Evolutionary conservation across 2,888 invertebrate species (phyloP).

Genomic region (Drosophila buzzatii): DNA sequence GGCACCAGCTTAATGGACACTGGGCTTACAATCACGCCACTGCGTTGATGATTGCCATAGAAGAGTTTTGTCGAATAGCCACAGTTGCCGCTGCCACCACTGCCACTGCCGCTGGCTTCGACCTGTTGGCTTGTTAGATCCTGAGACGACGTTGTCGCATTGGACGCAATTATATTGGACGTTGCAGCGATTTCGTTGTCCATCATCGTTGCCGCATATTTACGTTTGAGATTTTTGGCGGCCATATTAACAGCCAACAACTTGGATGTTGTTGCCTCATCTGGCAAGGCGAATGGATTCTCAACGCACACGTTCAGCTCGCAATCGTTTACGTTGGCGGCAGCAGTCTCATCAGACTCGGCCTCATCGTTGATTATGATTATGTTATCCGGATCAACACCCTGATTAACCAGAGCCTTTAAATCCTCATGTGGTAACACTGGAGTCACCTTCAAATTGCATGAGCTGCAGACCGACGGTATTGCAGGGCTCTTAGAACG

Average conservation of each 20-base stretch:
- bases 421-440: slow-evolving; percentile 87
- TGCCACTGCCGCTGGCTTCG: background rate
- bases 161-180: slow-evolving; percentile 70
- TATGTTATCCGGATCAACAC: slow-evolving; percentile 87
- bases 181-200: slow-evolving; percentile 33
- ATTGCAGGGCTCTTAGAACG: slow-evolving; percentile 94
- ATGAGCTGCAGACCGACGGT: slow-evolving; percentile 89
- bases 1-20: slow-evolving; percentile 60
- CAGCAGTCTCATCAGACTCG: slow-evolving; percentile 54
- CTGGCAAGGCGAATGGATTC: slow-evolving; percentile 81
- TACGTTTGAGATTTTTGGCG: slow-evolving; percentile 82
- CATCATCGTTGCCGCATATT: slow-evolving; percentile 51
- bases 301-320: slow-evolving; percentile 23
- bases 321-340: slow-evolving; percentile 56
- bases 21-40: slow-evolving; percentile 79
- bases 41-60: slow-evolving; percentile 77
- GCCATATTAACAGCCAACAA: slow-evolving; percentile 82
- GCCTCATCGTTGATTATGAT: slow-evolving; percentile 80
- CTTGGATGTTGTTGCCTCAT: slow-evolving; percentile 83
- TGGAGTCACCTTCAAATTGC: slow-evolving; percentile 88
- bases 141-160: slow-evolving; percentile 47
- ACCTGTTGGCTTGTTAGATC: slow-evolving; percentile 8
- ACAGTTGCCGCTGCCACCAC: slow-evolving; percentile 19
- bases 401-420: slow-evolving; percentile 88
- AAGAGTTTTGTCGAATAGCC: slow-evolving; percentile 76